Evolutionary conservation across 2,888 invertebrate species (phyloP), one percentile per base, ranked within the genome.

Genomic region (Theretra japonica): DNA sequence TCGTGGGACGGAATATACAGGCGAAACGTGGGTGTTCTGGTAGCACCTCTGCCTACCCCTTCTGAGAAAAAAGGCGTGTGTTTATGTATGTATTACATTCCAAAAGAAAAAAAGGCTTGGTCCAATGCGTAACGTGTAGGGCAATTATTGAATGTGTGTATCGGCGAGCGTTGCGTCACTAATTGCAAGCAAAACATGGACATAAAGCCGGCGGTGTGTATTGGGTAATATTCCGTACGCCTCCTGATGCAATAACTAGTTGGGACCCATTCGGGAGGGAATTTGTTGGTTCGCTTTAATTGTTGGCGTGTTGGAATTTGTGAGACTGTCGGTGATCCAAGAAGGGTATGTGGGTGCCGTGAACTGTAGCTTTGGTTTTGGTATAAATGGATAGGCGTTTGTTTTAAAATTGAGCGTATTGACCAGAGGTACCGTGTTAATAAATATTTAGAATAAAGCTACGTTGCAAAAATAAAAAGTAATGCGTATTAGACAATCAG

Each of bases 71-170:
- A n/a, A n/a, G n/a, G n/a, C n/a, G n/a, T n/a, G n/a, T n/a, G n/a
- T n/a, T n/a, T n/a, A n/a, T n/a, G n/a, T n/a, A n/a, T n/a, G 17
- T 30, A 33, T 60, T n/a, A 3, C 65, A 65, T 62, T 41, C 33
- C 62, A 48, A 65, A 25, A 41, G 1, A 53, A 53, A n/a, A 53
- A 65, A 48, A 65, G 62, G 21, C 65, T 65, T 65, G 65, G 48
- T 65, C 5, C 23, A 65, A 62, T 65, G 65, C 62, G 65, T 53
- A 53, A 71, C 62, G 62, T 65, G 65, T 62, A 71, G 62, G 74
- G 78, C 76, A 77, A 79, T 77, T 76, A 79, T 77, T 79, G 72
- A 74, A 74, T 70, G 74, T n/a, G 68, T 59, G 50, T 80, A 72
- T 72, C 65, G 65, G 50, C 33, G 30, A 30, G 53, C 17, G 76